phyloP scores from a whole-genome alignment of 2,888 invertebrate genomes.

The Leucania comma region DNA sequence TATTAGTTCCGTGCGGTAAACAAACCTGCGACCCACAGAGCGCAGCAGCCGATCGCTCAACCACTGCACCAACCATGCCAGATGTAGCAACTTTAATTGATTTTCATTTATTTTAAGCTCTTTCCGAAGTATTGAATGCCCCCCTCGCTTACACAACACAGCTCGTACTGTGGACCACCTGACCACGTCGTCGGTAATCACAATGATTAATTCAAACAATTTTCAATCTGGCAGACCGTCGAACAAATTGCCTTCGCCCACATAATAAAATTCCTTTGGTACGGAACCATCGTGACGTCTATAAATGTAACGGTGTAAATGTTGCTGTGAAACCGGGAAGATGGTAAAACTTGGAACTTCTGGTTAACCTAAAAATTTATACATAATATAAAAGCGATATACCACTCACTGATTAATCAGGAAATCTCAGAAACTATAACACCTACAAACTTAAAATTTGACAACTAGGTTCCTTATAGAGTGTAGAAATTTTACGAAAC shows the following conservation, averaged over 20 bases:
- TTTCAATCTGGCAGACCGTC: constrained; percentile 57
- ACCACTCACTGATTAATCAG: too few species aligned
- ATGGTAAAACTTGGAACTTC: constrained; percentile 12
- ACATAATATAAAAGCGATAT: too few species aligned
- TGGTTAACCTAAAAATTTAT: too few species aligned
- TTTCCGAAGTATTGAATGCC: constrained; percentile 5
- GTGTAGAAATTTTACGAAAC: too few species aligned
- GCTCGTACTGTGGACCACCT: constrained; percentile 52
- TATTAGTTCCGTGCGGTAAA: too few species aligned
- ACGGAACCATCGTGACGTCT: constrained; percentile 58
- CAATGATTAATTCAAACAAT: constrained; percentile 61
- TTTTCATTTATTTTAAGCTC: not conserved
- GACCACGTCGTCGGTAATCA: constrained; percentile 54
- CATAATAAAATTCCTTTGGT: constrained; percentile 54
- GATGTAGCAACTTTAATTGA: too few species aligned
- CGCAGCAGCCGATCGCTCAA: too few species aligned
- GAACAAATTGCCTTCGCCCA: constrained; percentile 62
- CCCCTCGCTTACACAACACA: constrained; percentile 35
- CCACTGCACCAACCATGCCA: too few species aligned
- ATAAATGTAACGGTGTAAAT: constrained; percentile 60
- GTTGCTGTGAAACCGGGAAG: constrained; percentile 22
- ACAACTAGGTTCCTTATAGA: too few species aligned
- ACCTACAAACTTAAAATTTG: too few species aligned
- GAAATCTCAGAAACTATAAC: too few species aligned
- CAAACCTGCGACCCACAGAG: too few species aligned